phyloP scores from a whole-genome alignment of 2,797 vertebrate genomes.

The Scomberomorus guttatus region DNA sequence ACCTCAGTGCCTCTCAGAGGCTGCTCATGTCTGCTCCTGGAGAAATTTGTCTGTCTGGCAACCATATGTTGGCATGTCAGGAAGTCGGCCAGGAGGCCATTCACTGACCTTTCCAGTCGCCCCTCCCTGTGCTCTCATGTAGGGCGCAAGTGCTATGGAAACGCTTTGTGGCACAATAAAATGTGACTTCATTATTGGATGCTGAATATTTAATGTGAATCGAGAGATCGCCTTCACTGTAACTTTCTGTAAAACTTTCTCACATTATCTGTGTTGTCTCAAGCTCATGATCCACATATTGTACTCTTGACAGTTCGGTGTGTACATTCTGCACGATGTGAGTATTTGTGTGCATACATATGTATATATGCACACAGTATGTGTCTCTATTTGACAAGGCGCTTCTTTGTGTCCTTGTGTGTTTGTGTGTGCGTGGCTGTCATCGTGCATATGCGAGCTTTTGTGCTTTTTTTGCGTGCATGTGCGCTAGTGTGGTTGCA shows the following conservation, averaged over 20 bases:
- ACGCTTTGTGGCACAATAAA: slow-evolving; percentile 15
- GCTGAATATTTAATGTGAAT: not conserved
- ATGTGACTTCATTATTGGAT: not conserved
- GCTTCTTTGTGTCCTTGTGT: not conserved
- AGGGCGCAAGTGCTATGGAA: slow-evolving; percentile 25
- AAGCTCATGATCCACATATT: not conserved
- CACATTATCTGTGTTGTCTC: not conserved
- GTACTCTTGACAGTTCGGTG: not conserved
- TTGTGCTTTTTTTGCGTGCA: not conserved
- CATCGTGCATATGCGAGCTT: not conserved
- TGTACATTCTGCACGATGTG: not conserved
- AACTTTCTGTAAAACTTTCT: not conserved
- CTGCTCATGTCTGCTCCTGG: slow-evolving; percentile 34
- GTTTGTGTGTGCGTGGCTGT: not conserved
- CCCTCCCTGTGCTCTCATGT: slow-evolving; percentile 11
- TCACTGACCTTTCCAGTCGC: slow-evolving; percentile 53
- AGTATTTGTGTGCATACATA: not conserved
- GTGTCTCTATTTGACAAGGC: not conserved
- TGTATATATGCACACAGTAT: not conserved
- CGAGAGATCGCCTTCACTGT: not conserved
- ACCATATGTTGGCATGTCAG: slow-evolving; percentile 68
- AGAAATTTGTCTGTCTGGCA: slow-evolving; percentile 71
- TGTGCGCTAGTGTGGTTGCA: not conserved
- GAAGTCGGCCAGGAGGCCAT: slow-evolving; percentile 44
- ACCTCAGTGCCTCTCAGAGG: not conserved